Conservation (phyloP, 2,113 vertebrate species). For the Oncorhynchus masou region DNA sequence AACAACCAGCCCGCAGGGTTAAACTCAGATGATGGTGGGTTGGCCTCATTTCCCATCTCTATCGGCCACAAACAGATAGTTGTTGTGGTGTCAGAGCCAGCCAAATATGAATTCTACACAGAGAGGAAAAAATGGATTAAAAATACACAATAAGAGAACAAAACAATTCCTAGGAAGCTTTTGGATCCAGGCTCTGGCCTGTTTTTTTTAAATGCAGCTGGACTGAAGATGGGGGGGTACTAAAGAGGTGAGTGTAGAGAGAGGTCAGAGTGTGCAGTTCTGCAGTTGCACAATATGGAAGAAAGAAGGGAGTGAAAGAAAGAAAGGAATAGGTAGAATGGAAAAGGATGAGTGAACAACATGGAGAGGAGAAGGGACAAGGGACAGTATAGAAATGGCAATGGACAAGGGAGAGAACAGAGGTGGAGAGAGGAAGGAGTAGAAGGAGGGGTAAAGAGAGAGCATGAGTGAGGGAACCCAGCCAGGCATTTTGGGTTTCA, state of each 20-base stretch:
- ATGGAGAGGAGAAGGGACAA: neutral
- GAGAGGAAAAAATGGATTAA: slow-evolving; percentile 50
- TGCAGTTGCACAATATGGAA: neutral
- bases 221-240: slow-evolving; percentile 37
- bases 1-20: neutral
- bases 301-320: neutral
- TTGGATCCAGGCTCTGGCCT: slow-evolving; percentile 81
- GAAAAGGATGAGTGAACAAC: neutral
- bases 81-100: slow-evolving; percentile 79
- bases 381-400: neutral
- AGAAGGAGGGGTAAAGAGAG: neutral
- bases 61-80: slow-evolving; percentile 84
- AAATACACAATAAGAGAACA: slow-evolving; percentile 48
- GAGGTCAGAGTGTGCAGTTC: neutral
- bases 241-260: neutral
- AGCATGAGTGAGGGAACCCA: neutral
- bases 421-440: neutral
- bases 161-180: slow-evolving; percentile 79
- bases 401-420: neutral
- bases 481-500: slow-evolving; percentile 22
- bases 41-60: slow-evolving; percentile 56
- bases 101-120: slow-evolving; percentile 84
- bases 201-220: slow-evolving; percentile 84
- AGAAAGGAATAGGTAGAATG: neutral
- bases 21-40: slow-evolving; percentile 1